Conservation (phyloP, 2,113 vertebrate genomes). For the Engraulis encrasicolus region DNA sequence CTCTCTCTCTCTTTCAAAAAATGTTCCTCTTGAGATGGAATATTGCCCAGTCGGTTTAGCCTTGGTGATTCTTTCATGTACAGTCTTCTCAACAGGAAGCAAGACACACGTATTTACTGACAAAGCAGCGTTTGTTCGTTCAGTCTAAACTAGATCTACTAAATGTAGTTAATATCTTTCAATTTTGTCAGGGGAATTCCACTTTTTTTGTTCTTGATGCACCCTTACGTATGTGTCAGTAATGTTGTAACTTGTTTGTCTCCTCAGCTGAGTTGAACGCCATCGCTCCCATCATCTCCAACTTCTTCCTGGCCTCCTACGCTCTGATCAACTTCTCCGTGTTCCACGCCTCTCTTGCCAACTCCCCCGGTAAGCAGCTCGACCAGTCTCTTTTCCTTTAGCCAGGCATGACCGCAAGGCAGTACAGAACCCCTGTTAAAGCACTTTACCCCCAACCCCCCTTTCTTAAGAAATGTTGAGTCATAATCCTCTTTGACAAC, state of each 20-base stretch:
- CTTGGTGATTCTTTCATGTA: no score
- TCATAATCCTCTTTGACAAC: background rate
- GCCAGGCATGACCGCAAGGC: background rate
- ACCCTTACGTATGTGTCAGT: background rate
- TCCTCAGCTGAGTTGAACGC: slow-evolving; percentile 89
- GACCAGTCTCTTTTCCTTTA: background rate
- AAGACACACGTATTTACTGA: no score
- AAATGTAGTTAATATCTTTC: no score
- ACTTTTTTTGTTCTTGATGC: no score
- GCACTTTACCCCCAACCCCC: background rate
- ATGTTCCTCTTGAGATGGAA: no score
- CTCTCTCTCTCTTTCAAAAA: no score
- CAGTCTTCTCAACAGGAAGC: no score
- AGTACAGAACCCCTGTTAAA: background rate
- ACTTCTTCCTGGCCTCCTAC: slow-evolving; percentile 98
- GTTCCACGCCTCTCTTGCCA: slow-evolving; percentile 96
- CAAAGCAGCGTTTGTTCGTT: no score
- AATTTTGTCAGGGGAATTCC: background rate
- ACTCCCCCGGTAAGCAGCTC: slow-evolving; percentile 90
- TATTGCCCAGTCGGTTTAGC: no score
- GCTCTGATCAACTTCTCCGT: slow-evolving; percentile 99
- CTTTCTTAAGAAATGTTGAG: background rate
- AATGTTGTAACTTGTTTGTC: slow-evolving; percentile 43
- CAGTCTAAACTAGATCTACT: no score
- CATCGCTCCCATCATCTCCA: slow-evolving; percentile 98